Evolutionary conservation across 2,113 vertebrate species (phyloP), one percentile per base, ranked within the genome.

Genomic region (Castor canadensis): DNA sequence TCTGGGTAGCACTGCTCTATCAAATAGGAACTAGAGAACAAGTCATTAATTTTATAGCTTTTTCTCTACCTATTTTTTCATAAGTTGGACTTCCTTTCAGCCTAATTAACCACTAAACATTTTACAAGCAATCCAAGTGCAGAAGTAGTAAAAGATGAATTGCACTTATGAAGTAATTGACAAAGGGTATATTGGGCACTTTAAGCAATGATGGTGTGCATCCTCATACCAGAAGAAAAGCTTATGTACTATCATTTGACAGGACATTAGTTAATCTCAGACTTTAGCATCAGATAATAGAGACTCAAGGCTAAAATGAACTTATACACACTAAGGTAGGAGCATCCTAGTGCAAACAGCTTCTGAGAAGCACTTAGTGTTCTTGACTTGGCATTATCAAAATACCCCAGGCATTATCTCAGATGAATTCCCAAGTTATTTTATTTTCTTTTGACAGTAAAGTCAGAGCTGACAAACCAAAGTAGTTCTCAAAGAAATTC

Each of bases 91-190:
- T 98, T 98, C 97, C 98, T 98, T 98, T 97, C 98, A 97, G 97
- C 97, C 94, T 98, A 98, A 98, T 98, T 98, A 99, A 98, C 97
- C 97, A 98, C 97, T 97, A 98, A 98, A 96, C 98, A 98, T 98
- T 98, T 98, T 98, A 98, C 95, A 98, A 95, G 98, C 97, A 94
- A 97, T 97, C 88, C 93, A 97, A 98, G 97, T 95, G 69, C 56
- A 91, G 98, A 98, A 98, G 94, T 96, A 96, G 95, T 97, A 95
- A 97, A 97, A 98, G 98, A 98, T 97, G 97, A 98, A 98, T 98
- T 98, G 97, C 97, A 98, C 96, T 98, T 98, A 98, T 71, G 97
- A 97, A 98, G 93, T 96, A 98, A 98, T 97, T 97, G 98, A 98
- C 95, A 93, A 92, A 98, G 95, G 72, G 96, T 96, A 96, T 94